Percentiles rank a stretch among this genome's conserved stretches.
phyloP scores from a whole-genome alignment of 2,797 vertebrate species.

The Bufotes viridis region DNA sequence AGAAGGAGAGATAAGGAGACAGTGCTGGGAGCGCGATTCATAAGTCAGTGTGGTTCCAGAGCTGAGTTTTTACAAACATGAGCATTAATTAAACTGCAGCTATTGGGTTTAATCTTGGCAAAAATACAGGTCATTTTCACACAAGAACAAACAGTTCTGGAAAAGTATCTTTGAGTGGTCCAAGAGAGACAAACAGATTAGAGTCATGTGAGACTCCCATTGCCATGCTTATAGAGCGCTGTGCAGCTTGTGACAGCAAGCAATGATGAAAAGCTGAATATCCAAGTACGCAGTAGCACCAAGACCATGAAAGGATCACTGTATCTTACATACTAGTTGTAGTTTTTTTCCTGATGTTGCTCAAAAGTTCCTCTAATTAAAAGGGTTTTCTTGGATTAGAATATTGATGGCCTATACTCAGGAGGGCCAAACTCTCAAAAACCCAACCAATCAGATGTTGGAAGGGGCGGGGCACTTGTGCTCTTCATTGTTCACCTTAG shows the following conservation, averaged over 20 bases:
- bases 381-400: no score
- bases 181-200: constrained; percentile 61
- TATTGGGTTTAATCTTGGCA: constrained; percentile 61
- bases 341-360: not conserved
- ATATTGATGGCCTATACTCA: no score
- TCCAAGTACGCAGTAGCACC: not conserved
- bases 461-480: no score
- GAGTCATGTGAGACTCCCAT: constrained; percentile 58
- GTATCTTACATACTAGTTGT: not conserved
- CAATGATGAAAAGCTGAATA: not conserved
- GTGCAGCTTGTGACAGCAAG: not conserved
- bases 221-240: not conserved
- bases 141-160: constrained; percentile 70
- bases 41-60: constrained; percentile 47
- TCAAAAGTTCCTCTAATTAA: not conserved
- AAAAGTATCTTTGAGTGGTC: constrained; percentile 64
- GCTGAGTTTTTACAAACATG: constrained; percentile 47
- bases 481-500: no score
- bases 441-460: no score
- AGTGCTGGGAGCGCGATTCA: constrained; percentile 39
- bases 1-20: constrained; percentile 53
- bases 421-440: no score
- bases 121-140: constrained; percentile 66
- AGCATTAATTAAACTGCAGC: constrained; percentile 53
- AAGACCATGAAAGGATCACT: not conserved